These are phyloP conservation scores for Latrodectus hesperus DNA, from an alignment of 2,888 invertebrate species.

Conservation along the genomic window DNA sequence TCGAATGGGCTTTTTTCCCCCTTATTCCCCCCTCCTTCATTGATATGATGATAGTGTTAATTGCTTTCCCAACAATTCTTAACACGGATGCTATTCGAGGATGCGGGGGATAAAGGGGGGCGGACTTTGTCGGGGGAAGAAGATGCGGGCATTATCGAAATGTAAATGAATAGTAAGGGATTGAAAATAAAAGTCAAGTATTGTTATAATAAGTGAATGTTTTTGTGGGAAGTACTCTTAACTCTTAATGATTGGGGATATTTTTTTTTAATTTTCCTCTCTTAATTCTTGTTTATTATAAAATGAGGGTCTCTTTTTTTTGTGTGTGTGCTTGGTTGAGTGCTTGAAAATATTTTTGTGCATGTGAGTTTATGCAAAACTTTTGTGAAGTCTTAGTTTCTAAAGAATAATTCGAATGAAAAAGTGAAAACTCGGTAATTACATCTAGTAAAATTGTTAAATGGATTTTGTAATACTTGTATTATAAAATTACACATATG, in stretches of 20 bases:
- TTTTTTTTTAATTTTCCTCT: too few species aligned
- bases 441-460: too few species aligned
- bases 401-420: too few species aligned
- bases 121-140: slow-evolving; percentile 36
- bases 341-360: too few species aligned
- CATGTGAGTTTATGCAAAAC: too few species aligned
- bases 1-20: not conserved
- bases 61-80: slow-evolving; percentile 63
- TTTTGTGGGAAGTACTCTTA: not conserved
- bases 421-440: too few species aligned
- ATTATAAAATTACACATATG: too few species aligned
- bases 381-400: too few species aligned
- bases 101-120: slow-evolving; percentile 10
- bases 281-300: too few species aligned
- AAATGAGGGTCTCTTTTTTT: too few species aligned
- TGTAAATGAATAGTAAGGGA: slow-evolving; percentile 61
- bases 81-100: slow-evolving; percentile 46
- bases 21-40: slow-evolving; percentile 14
- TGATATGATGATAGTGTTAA: slow-evolving; percentile 64
- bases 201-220: slow-evolving; percentile 22
- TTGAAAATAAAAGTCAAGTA: slow-evolving; percentile 35
- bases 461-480: too few species aligned
- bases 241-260: not conserved
- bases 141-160: slow-evolving; percentile 20
- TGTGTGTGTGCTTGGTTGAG: too few species aligned